phyloP scores from a whole-genome alignment of 2,113 vertebrate genomes.

The Mastomys natalensis region DNA sequence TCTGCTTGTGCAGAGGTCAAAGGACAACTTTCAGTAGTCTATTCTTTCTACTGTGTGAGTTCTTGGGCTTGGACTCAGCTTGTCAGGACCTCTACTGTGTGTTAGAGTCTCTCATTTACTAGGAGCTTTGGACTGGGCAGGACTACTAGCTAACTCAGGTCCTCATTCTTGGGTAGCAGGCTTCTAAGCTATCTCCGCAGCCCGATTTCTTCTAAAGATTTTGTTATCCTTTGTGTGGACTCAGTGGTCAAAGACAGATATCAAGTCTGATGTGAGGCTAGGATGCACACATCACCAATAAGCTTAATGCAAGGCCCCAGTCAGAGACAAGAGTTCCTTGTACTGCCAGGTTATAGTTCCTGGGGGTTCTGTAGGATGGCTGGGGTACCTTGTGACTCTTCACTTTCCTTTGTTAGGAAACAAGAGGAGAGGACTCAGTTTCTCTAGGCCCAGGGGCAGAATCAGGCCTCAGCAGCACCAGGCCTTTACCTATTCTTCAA shows the following conservation, averaged over 20 bases:
- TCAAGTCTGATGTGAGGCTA: not conserved
- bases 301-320: not conserved
- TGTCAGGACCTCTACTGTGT: not conserved
- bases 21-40: not conserved
- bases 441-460: not conserved
- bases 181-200: not conserved
- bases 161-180: not conserved
- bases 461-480: not conserved
- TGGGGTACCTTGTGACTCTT: not conserved
- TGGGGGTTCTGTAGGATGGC: not conserved
- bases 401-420: not conserved
- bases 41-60: not conserved
- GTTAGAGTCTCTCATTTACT: not conserved
- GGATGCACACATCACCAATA: not conserved
- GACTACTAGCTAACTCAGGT: too few species aligned
- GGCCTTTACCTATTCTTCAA: not conserved
- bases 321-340: not conserved
- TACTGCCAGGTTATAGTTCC: rapidly evolving
- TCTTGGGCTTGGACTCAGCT: not conserved
- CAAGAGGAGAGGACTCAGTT: too few species aligned
- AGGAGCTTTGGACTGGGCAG: too few species aligned
- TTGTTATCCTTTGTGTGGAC: not conserved
- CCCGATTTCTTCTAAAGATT: not conserved
- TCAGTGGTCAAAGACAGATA: not conserved
- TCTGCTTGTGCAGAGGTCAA: not conserved